phyloP scores from a whole-genome alignment of 2,797 vertebrate genomes.

The Phrynocephalus guinanensis region DNA sequence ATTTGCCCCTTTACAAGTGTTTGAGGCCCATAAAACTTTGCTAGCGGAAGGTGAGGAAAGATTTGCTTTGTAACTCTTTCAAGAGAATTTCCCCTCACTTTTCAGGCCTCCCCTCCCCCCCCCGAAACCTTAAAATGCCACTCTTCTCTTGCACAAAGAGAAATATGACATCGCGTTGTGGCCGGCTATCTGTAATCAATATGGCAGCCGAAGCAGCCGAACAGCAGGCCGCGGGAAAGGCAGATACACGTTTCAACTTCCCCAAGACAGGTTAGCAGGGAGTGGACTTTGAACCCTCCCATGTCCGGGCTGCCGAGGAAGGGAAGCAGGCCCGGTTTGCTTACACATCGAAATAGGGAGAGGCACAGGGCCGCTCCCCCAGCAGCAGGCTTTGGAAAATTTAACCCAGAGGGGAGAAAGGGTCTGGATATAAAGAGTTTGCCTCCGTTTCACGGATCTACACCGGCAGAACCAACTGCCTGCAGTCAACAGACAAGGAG shows the following conservation, averaged over 20 bases:
- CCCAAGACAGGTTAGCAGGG: not conserved
- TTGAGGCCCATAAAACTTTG: not conserved
- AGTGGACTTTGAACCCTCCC: not conserved
- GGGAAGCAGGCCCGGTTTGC: not conserved
- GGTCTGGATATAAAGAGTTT: not conserved
- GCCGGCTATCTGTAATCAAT: constrained; percentile 70
- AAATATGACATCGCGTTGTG: constrained; percentile 53
- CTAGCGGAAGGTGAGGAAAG: too few relatives aligned
- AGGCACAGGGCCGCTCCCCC: not conserved
- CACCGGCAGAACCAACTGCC: not conserved
- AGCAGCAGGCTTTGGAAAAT: not conserved
- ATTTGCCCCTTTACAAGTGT: not conserved
- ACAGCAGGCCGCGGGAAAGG: constrained; percentile 32
- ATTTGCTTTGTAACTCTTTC: not conserved
- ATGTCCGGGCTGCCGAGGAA: not conserved
- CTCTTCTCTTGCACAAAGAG: constrained; percentile 62
- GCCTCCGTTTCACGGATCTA: not conserved
- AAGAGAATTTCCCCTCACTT: constrained; percentile 21
- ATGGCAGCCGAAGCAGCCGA: constrained; percentile 62
- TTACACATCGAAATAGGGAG: not conserved
- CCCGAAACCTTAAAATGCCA: not conserved
- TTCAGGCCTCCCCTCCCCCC: constrained; percentile 31
- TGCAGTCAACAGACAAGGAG: not conserved
- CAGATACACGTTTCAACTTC: constrained; percentile 63
- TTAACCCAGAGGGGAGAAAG: too few relatives aligned